These are phyloP conservation scores for Cossypha caffra DNA, from an alignment of 2,797 vertebrate species.

Conservation along the genomic window DNA sequence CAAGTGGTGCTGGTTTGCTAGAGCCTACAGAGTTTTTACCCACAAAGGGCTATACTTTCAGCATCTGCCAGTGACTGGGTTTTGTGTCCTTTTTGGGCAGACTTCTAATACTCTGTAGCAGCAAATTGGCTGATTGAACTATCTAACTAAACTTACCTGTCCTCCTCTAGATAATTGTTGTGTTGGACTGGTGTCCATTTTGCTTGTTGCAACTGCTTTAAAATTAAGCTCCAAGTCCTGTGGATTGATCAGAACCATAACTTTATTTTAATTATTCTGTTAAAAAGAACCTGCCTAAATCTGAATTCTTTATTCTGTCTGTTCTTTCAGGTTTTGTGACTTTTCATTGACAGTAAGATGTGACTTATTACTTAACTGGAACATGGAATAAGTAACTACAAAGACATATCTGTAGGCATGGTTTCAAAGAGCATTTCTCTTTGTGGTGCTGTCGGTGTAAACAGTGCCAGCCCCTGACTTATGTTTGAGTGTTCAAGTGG, in stretches of 20 bases:
- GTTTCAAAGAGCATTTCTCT: not conserved
- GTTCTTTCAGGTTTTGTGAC: not conserved
- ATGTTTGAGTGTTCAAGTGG: not conserved
- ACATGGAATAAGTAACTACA: not conserved
- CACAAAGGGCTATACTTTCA: not conserved
- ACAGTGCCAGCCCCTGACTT: not conserved
- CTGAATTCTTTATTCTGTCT: not conserved
- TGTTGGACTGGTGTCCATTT: not conserved
- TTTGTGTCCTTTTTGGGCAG: not conserved
- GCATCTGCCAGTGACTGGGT: accelerated
- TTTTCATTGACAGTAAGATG: not conserved
- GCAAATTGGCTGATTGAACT: not conserved
- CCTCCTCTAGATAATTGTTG: not conserved
- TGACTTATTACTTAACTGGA: not conserved
- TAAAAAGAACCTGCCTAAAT: not conserved
- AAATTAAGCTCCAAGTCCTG: not conserved
- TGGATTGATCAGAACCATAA: not conserved
- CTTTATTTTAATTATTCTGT: not conserved
- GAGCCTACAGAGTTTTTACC: not conserved
- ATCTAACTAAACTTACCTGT: not conserved
- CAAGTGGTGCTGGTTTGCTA: not conserved
- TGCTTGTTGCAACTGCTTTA: not conserved
- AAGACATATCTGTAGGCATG: not conserved
- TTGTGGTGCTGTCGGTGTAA: not conserved
- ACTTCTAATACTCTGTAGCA: not conserved